Evolutionary conservation across 2,888 invertebrate genomes (phyloP), one percentile per base, ranked within the genome.

Genomic region (Pemphredon lugubris): DNA sequence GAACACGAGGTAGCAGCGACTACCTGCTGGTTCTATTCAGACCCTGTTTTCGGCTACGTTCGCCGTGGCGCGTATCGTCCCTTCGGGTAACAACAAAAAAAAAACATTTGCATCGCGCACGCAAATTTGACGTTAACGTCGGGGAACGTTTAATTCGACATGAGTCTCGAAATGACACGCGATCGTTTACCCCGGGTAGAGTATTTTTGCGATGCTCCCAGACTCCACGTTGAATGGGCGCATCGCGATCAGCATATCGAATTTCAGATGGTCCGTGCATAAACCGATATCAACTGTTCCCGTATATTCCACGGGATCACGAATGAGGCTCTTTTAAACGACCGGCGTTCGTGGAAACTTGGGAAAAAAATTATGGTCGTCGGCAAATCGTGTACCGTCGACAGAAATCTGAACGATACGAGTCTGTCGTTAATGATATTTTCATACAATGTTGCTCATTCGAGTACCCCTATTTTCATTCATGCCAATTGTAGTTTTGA

Each of bases 121-220:
- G 88, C 87, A 86, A 88, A 86, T 87, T 84, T 83, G 84, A 88
- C 87, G 86, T 88, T 87, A 87, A 86, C 84, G 82, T 82, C 82
- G 80, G 74, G 79, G 79, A 86, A 80, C 87, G 84, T 88, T 87
- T 87, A 87, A 88, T 87, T 86, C 86, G 81, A 81, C 81, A 79
- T 77, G 80, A 80, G 73, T 53, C 74, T 81, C 77, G 76, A 84
- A 85, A 84, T 84, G 84, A 81, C 86, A 87, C 85, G 87, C 87
- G 84, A 87, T 86, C 67, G 64, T 72, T 59, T 42, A 51, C 44
- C 26, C 55, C 20, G 13, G n/a, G 30, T 23, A 21, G 59, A 57
- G 71, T 59, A 60, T 44, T n/a, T n/a, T 64, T 16, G 51, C 58
- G 45, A 60, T 57, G 47, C 53, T 65, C 23, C n/a, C 70, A 50